phyloP scores from a whole-genome alignment of 2,888 invertebrate genomes.

The Ctenicera cuprea region DNA sequence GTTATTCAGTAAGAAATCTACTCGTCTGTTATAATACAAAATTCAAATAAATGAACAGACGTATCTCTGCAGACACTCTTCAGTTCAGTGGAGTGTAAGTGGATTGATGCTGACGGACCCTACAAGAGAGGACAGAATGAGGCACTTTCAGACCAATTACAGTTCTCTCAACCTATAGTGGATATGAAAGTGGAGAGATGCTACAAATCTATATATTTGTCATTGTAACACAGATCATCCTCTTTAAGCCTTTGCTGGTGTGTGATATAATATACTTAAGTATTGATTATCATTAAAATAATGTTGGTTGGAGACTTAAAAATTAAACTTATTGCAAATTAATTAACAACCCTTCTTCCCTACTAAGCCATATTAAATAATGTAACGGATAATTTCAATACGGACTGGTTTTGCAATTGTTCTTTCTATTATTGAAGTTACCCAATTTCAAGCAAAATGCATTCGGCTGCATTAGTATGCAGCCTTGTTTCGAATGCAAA shows the following conservation, averaged over 20 bases:
- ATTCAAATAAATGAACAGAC: conserved; percentile 44
- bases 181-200: conserved; percentile 2
- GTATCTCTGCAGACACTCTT: conserved; percentile 42
- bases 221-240: background rate
- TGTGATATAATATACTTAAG: too few species aligned
- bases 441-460: conserved; percentile 15
- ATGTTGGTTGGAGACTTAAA: too few species aligned
- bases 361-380: too few species aligned
- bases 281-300: too few species aligned
- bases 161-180: conserved; percentile 10
- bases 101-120: conserved; percentile 42
- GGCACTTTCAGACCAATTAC: conserved; percentile 42
- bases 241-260: too few species aligned
- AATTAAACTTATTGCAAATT: too few species aligned
- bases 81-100: conserved; percentile 42
- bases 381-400: too few species aligned
- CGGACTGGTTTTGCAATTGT: too few species aligned
- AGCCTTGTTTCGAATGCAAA: conserved; percentile 10
- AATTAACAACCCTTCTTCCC: too few species aligned
- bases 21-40: conserved; percentile 23
- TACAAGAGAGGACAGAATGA: conserved; percentile 31
- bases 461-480: conserved; percentile 16
- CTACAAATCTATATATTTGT: conserved; percentile 1
- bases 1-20: conserved; percentile 4
- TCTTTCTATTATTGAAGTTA: background rate